Evolutionary conservation across 1,140 invertebrate species (phyloP), one percentile per base, ranked within the genome.

Genomic region (Cydia amplana): DNA sequence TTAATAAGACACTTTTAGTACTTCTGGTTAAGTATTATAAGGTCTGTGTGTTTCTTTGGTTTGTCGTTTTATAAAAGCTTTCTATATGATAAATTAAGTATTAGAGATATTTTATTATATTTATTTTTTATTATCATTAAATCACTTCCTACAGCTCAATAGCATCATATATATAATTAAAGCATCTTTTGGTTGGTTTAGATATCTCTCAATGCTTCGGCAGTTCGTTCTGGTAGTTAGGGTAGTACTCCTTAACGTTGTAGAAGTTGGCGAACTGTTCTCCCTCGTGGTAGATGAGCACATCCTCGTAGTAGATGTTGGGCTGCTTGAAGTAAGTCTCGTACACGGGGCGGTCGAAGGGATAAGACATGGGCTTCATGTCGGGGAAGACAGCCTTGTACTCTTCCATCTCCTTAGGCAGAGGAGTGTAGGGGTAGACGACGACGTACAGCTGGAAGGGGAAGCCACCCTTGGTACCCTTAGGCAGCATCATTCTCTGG

Each of bases 291-390:
- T 94, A 95, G 78, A 96, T 94, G 75, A 88, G 87, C 25, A 96
- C 93, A 77, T 96, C 95, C 77, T 95, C 90, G 84, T 95, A 94
- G 90, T 93, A 95, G 87, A 95, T 95, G 87, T 96, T 96, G 4
- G 94, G 93, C 72, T 95, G 94, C 77, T 93, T 87, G 89, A 94
- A 95, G 85, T 93, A 93, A 77, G 90, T 85, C 65, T 93, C 93
- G 74, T 93, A 85, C 74, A 95, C 93, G 25, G 94, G 94, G 74
- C 95, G 93, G 83, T 96, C 95, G 80, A 96, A 95, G 28, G 95
- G 95, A 92, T 94, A 96, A 16, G 95, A 95, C 81, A 95, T 94
- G 55, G 95, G 93, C 70, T 93, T 87, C 73, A 89, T 83, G 81
- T 94, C 94, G 25, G 89, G 79, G 67, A 91, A 88, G 75, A 83